phyloP scores from a whole-genome alignment of 2,888 invertebrate genomes.

The Lottia scabra region DNA sequence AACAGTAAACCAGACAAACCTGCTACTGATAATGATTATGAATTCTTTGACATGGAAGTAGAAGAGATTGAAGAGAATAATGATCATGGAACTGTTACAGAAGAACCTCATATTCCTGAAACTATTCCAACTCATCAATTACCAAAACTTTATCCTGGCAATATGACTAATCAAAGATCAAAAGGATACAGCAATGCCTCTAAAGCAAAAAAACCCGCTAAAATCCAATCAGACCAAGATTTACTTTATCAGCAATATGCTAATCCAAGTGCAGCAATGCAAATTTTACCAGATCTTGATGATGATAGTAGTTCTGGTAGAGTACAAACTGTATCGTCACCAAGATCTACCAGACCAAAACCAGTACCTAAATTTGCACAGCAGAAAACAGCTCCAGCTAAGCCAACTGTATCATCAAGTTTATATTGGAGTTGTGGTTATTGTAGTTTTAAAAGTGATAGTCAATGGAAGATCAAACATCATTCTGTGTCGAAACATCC shows the following conservation, averaged over 20 bases:
- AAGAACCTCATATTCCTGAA: slow-evolving; percentile 7
- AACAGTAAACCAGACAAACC: slow-evolving; percentile 15
- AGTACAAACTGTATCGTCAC: slow-evolving; percentile 18
- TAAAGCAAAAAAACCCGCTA: background rate
- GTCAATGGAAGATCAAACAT: slow-evolving; percentile 50
- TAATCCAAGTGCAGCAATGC: slow-evolving; percentile 24
- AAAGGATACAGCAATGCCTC: slow-evolving; percentile 7
- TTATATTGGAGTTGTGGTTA: slow-evolving; percentile 59
- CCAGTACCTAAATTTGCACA: slow-evolving; percentile 14
- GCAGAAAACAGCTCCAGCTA: slow-evolving; percentile 12
- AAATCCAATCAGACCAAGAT: background rate
- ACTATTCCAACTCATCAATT: background rate
- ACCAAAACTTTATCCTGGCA: background rate
- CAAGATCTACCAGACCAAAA: background rate
- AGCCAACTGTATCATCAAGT: slow-evolving; percentile 39
- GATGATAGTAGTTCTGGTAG: slow-evolving; percentile 26
- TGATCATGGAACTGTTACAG: slow-evolving; percentile 3
- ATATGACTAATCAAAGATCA: slow-evolving; percentile 3
- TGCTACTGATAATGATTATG: slow-evolving; percentile 33
- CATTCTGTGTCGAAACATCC: slow-evolving; percentile 49
- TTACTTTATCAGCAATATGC: slow-evolving; percentile 13
- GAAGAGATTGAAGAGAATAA: slow-evolving; percentile 33
- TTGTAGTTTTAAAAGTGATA: slow-evolving; percentile 51
- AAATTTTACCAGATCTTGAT: slow-evolving; percentile 34
- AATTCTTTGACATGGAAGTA: slow-evolving; percentile 43